Evolutionary conservation across 1,140 invertebrate genomes (phyloP), one percentile per base, ranked within the genome.

Genomic region (Meloidogyne exigua): DNA sequence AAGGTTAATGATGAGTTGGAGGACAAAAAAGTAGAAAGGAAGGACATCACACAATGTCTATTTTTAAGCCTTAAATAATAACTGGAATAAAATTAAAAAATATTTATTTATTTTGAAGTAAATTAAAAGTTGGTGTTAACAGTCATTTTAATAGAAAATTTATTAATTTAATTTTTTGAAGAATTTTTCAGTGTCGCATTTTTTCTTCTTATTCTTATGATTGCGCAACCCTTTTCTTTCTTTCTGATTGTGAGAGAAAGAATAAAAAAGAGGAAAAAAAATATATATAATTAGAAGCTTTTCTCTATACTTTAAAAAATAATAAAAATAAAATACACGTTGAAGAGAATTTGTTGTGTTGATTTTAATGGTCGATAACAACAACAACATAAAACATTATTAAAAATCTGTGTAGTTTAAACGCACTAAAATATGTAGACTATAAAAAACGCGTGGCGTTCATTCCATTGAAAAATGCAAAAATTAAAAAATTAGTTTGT

Each of bases 301-400:
- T 57, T n/a, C 18, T 7, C 3, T n/a, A 7, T n/a, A n/a, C n/a
- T n/a, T n/a, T n/a, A n/a, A n/a, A n/a, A n/a, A n/a, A n/a, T n/a
- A n/a, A n/a, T n/a, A n/a, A n/a, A n/a, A n/a, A n/a, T 57, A 57
- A 42, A 42, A 57, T 57, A 57, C n/a, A 57, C 49, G 49, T 57
- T 57, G 49, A n/a, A n/a, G n/a, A 57, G 18, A n/a, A n/a, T n/a
- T n/a, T n/a, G n/a, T 49, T 44, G n/a, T 57, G 49, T n/a, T 57
- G 49, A 57, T 57, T 57, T 7, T n/a, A n/a, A 57, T 12, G 13
- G 49, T 57, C 49, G 49, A 57, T 57, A 57, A 57, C 18, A 57
- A 57, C 0, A 49, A 0, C 2, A 15, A 18, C 15, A 49, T 18
- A 49, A 49, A n/a, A n/a, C n/a, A n/a, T n/a, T n/a, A n/a, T n/a